A percentile compares a stretch with the other conserved stretches of the same genome.
Evolutionary conservation across 2,888 invertebrate species (phyloP).

Genomic region (Octonoba sinensis): DNA sequence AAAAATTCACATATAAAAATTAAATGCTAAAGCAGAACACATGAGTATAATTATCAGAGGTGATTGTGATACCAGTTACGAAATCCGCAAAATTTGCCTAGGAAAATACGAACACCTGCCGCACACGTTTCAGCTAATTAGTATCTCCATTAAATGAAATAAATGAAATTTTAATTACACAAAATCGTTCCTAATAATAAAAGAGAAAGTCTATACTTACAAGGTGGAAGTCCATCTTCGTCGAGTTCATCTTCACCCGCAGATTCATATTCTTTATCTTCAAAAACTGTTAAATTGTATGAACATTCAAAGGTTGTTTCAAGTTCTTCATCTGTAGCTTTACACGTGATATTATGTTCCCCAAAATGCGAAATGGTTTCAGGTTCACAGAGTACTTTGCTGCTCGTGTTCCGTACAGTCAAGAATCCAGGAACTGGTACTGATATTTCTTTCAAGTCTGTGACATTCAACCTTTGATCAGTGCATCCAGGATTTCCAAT

Average conservation of each 20-base stretch:
- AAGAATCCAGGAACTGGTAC: slow-evolving; percentile 11
- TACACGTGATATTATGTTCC: slow-evolving; percentile 13
- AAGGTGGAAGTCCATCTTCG: not conserved
- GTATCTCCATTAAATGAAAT: too few relatives aligned
- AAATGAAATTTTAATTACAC: too few relatives aligned
- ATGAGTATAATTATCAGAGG: too few relatives aligned
- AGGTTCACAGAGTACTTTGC: slow-evolving; percentile 2
- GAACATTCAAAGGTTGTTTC: not conserved
- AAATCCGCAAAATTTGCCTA: too few relatives aligned
- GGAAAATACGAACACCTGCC: too few relatives aligned
- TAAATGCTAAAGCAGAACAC: too few relatives aligned
- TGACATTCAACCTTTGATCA: not conserved
- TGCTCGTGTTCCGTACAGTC: slow-evolving; percentile 3
- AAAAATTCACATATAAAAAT: not conserved
- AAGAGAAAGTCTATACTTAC: too few relatives aligned
- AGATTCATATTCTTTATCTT: not conserved
- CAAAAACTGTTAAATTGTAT: not conserved
- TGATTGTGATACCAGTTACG: too few relatives aligned
- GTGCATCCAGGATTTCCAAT: slow-evolving; percentile 20
- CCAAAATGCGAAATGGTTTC: slow-evolving; percentile 11
- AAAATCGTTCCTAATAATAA: too few relatives aligned
- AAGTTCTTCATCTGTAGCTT: slow-evolving; percentile 18
- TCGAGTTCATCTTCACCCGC: not conserved
- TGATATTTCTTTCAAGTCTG: not conserved
- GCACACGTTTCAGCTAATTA: too few relatives aligned